Evolutionary conservation across 2,113 vertebrate species (phyloP).

Genomic region (Mesoclemmys tuberculata): DNA sequence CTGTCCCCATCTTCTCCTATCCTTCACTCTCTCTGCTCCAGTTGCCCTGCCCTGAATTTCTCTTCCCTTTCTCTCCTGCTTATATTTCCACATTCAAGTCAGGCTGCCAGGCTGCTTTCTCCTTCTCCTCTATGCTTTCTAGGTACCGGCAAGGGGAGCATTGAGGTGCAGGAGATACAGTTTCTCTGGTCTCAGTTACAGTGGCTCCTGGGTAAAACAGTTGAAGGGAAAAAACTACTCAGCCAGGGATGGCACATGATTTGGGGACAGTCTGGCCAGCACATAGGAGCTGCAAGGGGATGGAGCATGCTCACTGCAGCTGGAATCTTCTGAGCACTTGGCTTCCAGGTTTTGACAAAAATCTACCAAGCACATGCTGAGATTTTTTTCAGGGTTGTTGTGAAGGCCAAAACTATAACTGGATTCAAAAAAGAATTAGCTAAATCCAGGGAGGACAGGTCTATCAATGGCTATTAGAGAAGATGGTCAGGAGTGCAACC

Average conservation of each 20-base stretch:
- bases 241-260: not conserved
- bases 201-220: not conserved
- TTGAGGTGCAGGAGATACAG: not conserved
- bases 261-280: not conserved
- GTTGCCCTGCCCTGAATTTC: not conserved
- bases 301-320: not conserved
- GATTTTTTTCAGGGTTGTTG: not conserved
- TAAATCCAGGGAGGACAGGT: not conserved
- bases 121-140: not conserved
- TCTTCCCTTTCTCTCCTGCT: not conserved
- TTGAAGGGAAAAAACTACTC: not conserved
- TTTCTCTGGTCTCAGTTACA: not conserved
- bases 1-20: not conserved
- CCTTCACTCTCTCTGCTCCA: not conserved
- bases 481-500: not conserved
- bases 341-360: not conserved
- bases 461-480: not conserved
- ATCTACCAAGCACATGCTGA: not conserved
- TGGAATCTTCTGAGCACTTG: not conserved
- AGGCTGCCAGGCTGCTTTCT: not conserved
- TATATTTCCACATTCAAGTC: not conserved
- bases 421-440: not conserved
- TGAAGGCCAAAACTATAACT: not conserved
- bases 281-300: not conserved
- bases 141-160: not conserved